Evolutionary conservation across 2,888 invertebrate genomes (phyloP), one percentile per base, ranked within the genome.

Genomic region (Microchrysa polita): DNA sequence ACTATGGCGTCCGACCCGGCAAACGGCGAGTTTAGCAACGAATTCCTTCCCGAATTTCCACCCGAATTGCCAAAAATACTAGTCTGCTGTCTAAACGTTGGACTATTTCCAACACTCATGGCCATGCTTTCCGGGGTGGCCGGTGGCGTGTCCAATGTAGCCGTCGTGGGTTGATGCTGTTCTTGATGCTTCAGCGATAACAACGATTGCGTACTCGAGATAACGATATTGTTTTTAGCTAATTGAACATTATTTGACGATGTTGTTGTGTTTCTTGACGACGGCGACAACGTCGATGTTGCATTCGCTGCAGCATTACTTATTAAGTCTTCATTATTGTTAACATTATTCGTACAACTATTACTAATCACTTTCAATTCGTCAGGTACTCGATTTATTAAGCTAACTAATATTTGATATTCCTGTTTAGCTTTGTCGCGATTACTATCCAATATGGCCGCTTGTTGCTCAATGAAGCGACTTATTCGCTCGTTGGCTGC

Each of bases 401-500:
- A 77, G 87, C 89, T 89, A 82, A 88, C 85, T 84, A 90, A 87
- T 82, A 88, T 86, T 83, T 89, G 89, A 81, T 90, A 90, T 83
- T 94, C 93, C 79, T 88, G 89, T 80, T 91, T 91, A 77, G 91
- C 91, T 81, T 88, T 89, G 82, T 92, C 92, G 80, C 89, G 89
- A 82, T 90, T 90, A 77, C 88, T 89, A 81, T 94, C 93, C 79
- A 93, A 87, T 78, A 90, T 87, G 75, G 90, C 89, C 86, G 92
- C 92, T 81, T 93, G 91, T 80, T 91, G 90, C 79, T 91, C 91
- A 77, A 91, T 90, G 84, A 89, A 94, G 75, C 89, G 88, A 80
- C 91, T 89, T 75, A 95, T 91, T 78, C 91, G 88, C 79, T 92
- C 92, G 80, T 94, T 93, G 61, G 92, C 89, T 1, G 88, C 88